Evolutionary conservation across 2,797 vertebrate genomes (phyloP).

Genomic region (Rhinichthys osculus): DNA sequence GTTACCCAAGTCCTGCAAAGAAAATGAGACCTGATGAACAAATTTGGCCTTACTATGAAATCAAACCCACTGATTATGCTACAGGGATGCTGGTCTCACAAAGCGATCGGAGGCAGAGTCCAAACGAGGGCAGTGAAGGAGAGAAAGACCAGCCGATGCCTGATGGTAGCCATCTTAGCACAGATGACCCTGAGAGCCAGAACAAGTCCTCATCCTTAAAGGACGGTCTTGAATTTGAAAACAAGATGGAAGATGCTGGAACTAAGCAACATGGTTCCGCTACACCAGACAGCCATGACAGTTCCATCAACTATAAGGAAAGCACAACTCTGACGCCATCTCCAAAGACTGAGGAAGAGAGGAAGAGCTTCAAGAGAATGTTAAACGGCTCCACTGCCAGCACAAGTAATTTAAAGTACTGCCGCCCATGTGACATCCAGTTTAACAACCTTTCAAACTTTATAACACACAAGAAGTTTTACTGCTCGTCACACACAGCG

Average conservation of each 20-base stretch:
- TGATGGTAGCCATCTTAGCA: conserved; percentile 79
- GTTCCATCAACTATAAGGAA: conserved; percentile 77
- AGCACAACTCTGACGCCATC: conserved; percentile 77
- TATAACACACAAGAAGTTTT: conserved; percentile 94
- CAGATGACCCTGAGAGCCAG: conserved; percentile 80
- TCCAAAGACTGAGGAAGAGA: conserved; percentile 83
- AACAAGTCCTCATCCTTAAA: conserved; percentile 82
- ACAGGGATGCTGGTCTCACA: conserved; percentile 82
- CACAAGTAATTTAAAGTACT: conserved; percentile 84
- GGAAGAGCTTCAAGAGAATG: conserved; percentile 82
- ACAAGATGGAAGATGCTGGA: conserved; percentile 74
- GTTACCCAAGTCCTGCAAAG: conserved; percentile 87
- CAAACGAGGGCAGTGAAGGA: conserved; percentile 81
- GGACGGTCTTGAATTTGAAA: conserved; percentile 80
- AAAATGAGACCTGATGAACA: conserved; percentile 85
- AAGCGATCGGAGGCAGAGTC: conserved; percentile 78
- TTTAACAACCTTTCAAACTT: conserved; percentile 93
- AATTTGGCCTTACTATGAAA: conserved; percentile 87
- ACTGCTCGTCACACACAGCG: conserved; percentile 87
- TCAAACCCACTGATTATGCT: conserved; percentile 86
- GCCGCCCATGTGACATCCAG: conserved; percentile 88
- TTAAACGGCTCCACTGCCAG: conserved; percentile 78
- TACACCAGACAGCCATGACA: conserved; percentile 80
- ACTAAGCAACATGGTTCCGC: conserved; percentile 76
- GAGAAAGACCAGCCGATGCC: conserved; percentile 81